These are phyloP conservation scores for Lithophane semibrunnea DNA, from an alignment of 2,888 invertebrate species.

Conservation along the genomic window DNA sequence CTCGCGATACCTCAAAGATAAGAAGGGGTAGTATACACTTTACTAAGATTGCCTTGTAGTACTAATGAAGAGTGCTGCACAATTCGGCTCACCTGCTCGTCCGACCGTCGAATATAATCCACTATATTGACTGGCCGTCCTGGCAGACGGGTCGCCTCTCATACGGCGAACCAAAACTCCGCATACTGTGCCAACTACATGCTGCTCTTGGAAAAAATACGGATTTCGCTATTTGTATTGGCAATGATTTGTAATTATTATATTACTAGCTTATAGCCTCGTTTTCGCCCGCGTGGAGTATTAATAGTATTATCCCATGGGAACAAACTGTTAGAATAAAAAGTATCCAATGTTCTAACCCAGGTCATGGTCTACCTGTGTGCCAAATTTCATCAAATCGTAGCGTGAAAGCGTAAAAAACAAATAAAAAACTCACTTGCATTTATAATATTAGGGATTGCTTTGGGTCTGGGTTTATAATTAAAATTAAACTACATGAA, in stretches of 20 bases:
- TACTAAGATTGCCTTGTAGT: slow-evolving; percentile 28
- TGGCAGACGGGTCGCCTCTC: slow-evolving; percentile 27
- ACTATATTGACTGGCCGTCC: slow-evolving; percentile 52
- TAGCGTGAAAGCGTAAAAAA: too few species aligned
- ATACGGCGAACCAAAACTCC: slow-evolving; percentile 26
- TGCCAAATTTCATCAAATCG: too few species aligned
- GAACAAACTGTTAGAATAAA: too few species aligned
- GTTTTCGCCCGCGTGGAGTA: too few species aligned
- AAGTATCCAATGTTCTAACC: too few species aligned
- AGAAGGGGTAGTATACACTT: slow-evolving; percentile 23
- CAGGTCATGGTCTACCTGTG: too few species aligned
- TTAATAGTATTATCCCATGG: too few species aligned
- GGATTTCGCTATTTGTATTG: slow-evolving; percentile 25
- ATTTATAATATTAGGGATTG: background rate
- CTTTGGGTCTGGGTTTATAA: background rate
- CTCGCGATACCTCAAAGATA: slow-evolving; percentile 33
- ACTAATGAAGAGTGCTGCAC: slow-evolving; percentile 9
- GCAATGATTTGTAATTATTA: slow-evolving; percentile 15
- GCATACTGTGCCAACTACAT: slow-evolving; percentile 56
- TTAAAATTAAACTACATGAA: background rate
- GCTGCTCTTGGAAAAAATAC: slow-evolving; percentile 43
- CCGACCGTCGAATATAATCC: slow-evolving; percentile 49
- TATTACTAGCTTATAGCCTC: too few species aligned
- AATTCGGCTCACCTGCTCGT: slow-evolving; percentile 50
- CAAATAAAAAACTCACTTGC: too few species aligned